Evolutionary conservation across 1,140 invertebrate species (phyloP), one percentile per base, ranked within the genome.

Genomic region (Leucophenga varia): DNA sequence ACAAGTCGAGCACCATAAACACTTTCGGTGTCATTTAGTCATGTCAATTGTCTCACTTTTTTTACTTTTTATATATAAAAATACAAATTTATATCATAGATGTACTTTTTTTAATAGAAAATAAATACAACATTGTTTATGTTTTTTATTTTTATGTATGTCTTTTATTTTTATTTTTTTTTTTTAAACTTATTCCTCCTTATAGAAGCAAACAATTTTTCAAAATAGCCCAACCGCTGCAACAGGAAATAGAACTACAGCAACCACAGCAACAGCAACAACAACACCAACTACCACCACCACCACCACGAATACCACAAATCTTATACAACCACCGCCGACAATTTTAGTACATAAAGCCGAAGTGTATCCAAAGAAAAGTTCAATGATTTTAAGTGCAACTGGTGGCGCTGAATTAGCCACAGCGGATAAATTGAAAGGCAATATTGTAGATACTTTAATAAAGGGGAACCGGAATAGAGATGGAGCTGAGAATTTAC

Each of bases 121-220:
- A n/a, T n/a, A n/a, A n/a, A n/a, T n/a, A n/a, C 25, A 30, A 30
- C 25, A 8, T 30, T 8, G 25, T 30, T 30, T 30, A 8, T 30
- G n/a, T 30, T 8, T 12, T n/a, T 36, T 17, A 36, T 36, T 7
- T 14, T 36, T 17, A 9, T 36, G 7, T 8, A 36, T 9, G n/a
- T n/a, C n/a, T n/a, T n/a, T n/a, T n/a, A n/a, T n/a, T 12, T 36
- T 36, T 8, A 36, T 36, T 36, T n/a, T 17, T 52, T 49, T 45
- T 49, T 64, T n/a, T n/a, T n/a, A n/a, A n/a, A n/a, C n/a, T n/a
- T 61, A 61, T 71, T 71, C 67, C 67, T 71, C 58, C 54, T 71
- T 71, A 71, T 71, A 71, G 67, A 68, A 71, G 67, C 67, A 71
- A 71, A 67, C 60, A 58, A 63, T 64, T 71, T 64, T 68, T 58